Conservation (phyloP, 2,797 vertebrate species). For the Amblyraja radiata region DNA sequence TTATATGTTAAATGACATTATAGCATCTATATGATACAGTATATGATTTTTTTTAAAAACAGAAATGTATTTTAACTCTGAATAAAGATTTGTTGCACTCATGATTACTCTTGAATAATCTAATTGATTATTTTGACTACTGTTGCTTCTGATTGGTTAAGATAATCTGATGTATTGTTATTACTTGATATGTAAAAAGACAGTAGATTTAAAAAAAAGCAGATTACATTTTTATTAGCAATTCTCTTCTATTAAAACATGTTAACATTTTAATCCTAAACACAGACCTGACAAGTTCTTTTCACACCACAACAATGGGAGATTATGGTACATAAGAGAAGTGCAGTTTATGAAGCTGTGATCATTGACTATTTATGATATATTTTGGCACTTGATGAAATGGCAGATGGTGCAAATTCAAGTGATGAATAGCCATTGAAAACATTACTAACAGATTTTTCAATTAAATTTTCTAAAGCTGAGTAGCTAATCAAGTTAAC, state of each 20-base stretch:
- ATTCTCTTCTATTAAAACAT: background rate
- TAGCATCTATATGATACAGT: no score
- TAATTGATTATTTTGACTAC: background rate
- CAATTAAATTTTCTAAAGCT: background rate
- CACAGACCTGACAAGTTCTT: background rate
- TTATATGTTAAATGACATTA: no score
- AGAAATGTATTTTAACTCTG: background rate
- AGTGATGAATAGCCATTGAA: background rate
- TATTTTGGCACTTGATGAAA: background rate
- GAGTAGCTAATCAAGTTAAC: background rate
- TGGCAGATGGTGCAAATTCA: background rate
- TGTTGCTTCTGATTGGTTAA: background rate
- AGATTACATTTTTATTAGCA: background rate
- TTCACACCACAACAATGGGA: background rate
- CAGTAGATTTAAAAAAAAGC: background rate
- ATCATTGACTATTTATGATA: background rate
- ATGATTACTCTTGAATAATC: no score
- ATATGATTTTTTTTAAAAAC: no score
- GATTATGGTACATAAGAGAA: no score
- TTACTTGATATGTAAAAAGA: background rate
- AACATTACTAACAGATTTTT: background rate
- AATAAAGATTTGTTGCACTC: background rate
- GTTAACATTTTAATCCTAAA: background rate
- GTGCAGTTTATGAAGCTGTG: background rate
- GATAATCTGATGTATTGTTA: background rate